These are phyloP conservation scores for Eulithis testata DNA, from an alignment of 2,888 invertebrate species.

Conservation along the genomic window DNA sequence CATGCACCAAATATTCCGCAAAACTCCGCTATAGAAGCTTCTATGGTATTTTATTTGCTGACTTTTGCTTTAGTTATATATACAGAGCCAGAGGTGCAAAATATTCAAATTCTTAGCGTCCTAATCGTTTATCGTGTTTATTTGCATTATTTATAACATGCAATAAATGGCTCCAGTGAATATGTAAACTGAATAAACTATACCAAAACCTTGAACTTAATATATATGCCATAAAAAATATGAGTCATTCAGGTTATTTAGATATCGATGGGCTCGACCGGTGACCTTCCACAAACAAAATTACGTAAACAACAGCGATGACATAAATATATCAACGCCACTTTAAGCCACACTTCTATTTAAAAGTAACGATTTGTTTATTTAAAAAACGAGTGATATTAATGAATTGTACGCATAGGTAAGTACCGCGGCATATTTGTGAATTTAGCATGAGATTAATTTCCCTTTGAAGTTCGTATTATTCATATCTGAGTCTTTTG, in stretches of 20 bases:
- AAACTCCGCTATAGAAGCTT: constrained; percentile 16
- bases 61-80: constrained; percentile 7
- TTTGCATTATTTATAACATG: constrained; percentile 47
- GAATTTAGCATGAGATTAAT: not conserved
- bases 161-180: constrained; percentile 34
- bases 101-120: not conserved
- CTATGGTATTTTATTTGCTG: not conserved
- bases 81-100: constrained; percentile 19
- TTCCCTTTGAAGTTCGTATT: not conserved
- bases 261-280: constrained; percentile 37
- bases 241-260: constrained; percentile 35
- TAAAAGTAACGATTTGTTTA: constrained; percentile 2
- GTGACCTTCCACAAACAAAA: constrained; percentile 37
- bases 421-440: not conserved
- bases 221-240: constrained; percentile 32
- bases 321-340: constrained; percentile 14
- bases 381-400: not conserved
- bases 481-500: no score
- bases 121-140: not conserved
- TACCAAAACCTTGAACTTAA: constrained; percentile 25
- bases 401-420: not conserved
- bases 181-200: constrained; percentile 28
- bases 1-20: constrained; percentile 24
- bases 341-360: constrained; percentile 4
- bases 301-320: constrained; percentile 19